Conservation (phyloP, 2,888 invertebrate genomes). For the Rotaria sp. region DNA sequence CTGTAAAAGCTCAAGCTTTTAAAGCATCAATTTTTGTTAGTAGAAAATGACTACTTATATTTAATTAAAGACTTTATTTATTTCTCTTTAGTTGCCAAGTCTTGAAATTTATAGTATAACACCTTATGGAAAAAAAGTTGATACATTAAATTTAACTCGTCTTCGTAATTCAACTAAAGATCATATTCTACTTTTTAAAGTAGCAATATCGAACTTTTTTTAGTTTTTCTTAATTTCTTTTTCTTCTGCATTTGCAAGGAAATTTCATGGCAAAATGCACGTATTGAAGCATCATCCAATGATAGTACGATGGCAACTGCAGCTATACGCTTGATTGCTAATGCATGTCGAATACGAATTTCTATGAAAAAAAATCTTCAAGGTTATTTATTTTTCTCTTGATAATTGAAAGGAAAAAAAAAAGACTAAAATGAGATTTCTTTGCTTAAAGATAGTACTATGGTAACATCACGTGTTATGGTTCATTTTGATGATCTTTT, state of each 20-base stretch:
- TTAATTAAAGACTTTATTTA: background rate
- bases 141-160: constrained; percentile 79
- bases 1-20: background rate
- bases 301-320: constrained; percentile 52
- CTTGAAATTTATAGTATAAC: constrained; percentile 86
- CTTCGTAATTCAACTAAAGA: constrained; percentile 80
- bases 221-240: background rate
- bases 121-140: constrained; percentile 73
- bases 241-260: constrained; percentile 50
- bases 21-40: background rate
- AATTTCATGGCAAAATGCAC: constrained; percentile 88
- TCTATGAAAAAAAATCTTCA: constrained; percentile 85
- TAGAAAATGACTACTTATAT: background rate
- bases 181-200: constrained; percentile 85
- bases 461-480: constrained; percentile 80
- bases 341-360: constrained; percentile 85
- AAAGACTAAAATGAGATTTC: background rate
- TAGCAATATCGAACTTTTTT: constrained; percentile 36
- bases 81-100: constrained; percentile 69
- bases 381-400: constrained; percentile 59
- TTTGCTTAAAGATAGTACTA: constrained; percentile 71
- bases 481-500: constrained; percentile 86
- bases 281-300: constrained; percentile 70
- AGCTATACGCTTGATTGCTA: constrained; percentile 81
- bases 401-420: no score